Base-by-base conservation (phyloP, 2,797 vertebrate genomes). In the Babyrousa celebensis region DNA sequence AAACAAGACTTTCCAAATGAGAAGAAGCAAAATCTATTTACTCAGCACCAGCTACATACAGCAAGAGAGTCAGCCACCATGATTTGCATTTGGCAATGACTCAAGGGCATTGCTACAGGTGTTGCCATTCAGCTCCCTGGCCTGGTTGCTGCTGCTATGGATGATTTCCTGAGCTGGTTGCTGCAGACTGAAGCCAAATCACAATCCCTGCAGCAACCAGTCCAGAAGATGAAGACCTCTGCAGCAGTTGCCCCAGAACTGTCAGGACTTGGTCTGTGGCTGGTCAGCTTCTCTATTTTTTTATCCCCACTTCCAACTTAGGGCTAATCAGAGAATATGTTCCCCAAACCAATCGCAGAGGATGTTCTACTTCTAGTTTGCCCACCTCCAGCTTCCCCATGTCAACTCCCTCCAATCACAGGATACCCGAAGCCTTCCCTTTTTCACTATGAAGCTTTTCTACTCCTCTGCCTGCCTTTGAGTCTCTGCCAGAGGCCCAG, bases 1-100 rank as follows among this genome's bases (percentile, higher is more conserved):
- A 48, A 48, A 48, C 82, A 92, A 58, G 89, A 87, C 77, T 52
- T 75, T 40, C 68, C 75, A 87, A 74, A 80, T 74, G 18, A 86
- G 84, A 85, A 82, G 15, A 75, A 68, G 60, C 68, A 83, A 82
- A 87, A n/a, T 18, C 75, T 60, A n/a, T 75, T 80, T 74, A 82
- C 56, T 87, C 89, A 82, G 52, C 65, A 25, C 78, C 40, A 87
- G 77, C 72, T 85, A 32, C 23, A 63, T 85, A 32, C 23, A 63
- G 80, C 77, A 75, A 75, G 32, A 67, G 60, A 74, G 68, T 62
- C 52, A 43, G 40, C 62, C 58, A 68, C 68, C 89, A 74, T 72
- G 18, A n/a, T 65, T 29, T 60, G 77, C 54, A 15, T 29, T 79
- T 60, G 60, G 60, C 60, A 75, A 23, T 18, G n/a, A 87, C 58